These are phyloP conservation scores for Amblyraja radiata DNA, from an alignment of 2,797 vertebrate species.

Conservation along the genomic window DNA sequence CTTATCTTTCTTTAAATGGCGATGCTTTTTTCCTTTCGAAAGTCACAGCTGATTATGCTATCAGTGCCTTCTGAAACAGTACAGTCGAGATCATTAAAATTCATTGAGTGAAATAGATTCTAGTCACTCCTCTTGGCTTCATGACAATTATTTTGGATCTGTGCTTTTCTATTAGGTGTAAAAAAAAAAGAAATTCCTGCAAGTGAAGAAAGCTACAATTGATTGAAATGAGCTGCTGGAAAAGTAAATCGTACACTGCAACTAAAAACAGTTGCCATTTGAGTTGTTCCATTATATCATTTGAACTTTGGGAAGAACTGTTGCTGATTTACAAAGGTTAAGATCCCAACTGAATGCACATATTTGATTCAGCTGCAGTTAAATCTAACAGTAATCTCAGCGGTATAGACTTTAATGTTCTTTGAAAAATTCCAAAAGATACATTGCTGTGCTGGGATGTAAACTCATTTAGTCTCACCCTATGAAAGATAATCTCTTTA, in stretches of 20 bases:
- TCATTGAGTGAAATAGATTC: too few relatives aligned
- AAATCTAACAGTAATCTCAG: background rate
- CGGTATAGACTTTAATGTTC: background rate
- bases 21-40: too few relatives aligned
- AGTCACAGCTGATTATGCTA: too few relatives aligned
- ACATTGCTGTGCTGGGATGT: background rate
- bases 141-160: too few relatives aligned
- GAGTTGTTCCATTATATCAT: background rate
- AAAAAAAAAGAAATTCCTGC: background rate
- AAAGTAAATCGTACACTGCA: background rate
- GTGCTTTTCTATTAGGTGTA: too few relatives aligned
- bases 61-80: too few relatives aligned
- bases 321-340: background rate
- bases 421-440: background rate
- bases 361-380: background rate
- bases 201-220: background rate
- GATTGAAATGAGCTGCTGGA: background rate
- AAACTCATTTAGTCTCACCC: background rate
- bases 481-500: too few relatives aligned
- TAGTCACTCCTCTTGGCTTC: too few relatives aligned
- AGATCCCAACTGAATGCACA: background rate
- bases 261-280: background rate
- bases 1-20: too few relatives aligned
- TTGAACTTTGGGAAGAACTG: background rate
- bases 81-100: too few relatives aligned